Conservation (phyloP, 2,113 vertebrate species). For the Condylura cristata region DNA sequence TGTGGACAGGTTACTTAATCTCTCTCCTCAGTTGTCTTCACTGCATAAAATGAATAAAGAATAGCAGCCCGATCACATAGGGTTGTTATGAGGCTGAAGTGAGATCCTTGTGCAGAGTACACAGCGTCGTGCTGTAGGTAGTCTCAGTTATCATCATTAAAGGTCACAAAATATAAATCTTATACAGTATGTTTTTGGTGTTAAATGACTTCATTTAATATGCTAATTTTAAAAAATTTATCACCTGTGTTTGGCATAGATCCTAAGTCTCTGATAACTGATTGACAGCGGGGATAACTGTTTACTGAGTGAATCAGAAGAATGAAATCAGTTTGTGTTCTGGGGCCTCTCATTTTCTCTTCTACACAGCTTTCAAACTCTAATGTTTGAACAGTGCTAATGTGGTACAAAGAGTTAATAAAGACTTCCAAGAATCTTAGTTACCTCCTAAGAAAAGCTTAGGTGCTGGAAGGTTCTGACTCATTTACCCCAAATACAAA, state of each 20-base stretch:
- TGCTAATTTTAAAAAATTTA: not conserved
- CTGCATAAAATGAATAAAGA: not conserved
- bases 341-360: not conserved
- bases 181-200: not conserved
- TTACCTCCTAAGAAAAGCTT: constrained; percentile 50
- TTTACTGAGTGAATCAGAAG: not conserved
- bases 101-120: not conserved
- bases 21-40: not conserved
- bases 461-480: constrained; percentile 27
- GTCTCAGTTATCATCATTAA: not conserved
- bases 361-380: not conserved
- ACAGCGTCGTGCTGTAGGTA: not conserved
- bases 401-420: constrained; percentile 50
- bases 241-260: not conserved
- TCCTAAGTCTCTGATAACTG: not conserved
- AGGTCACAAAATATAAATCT: not conserved
- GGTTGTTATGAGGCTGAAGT: not conserved
- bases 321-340: not conserved
- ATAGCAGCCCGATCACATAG: not conserved
- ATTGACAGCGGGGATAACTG: not conserved
- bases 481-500: constrained; percentile 63
- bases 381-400: not conserved
- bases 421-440: constrained; percentile 29
- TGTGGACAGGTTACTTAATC: not conserved
- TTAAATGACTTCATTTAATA: not conserved